Base-by-base conservation (phyloP, 2,113 vertebrate species). In the Chlorocebus sabaeus region DNA sequence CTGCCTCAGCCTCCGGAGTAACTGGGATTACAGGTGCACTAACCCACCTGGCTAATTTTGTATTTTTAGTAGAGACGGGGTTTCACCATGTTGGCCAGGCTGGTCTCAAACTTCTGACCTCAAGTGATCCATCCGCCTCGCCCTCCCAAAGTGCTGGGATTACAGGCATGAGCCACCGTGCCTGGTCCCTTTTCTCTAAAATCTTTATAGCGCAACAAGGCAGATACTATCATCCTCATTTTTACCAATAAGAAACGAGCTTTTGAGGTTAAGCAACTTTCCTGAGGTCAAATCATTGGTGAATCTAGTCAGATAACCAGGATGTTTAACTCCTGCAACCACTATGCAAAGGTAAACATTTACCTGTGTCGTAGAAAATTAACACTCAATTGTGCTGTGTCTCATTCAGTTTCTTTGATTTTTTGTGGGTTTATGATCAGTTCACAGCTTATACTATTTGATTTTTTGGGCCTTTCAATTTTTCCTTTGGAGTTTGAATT, bases 401-500 rank as follows among this genome's bases (percentile, higher is more conserved):
- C 17, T 40, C 61, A 67, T 91, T 84, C 55, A 67, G 79, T 90
- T 90, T 90, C 84, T 84, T 35, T 50, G 68, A 91, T 50, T 80
- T 43, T 92, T 85, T 40, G 50, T 92, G 75, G 95, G 96, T 83
- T 82, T 43, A 75, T 91, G 40, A 82, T 93, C 35, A 45, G 40
- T 80, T 97, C 81, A 93, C 57, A 75, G 4, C 75, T 64, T 40
- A 97, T 59, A 20, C 82, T 93, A 81, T 96, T 95, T 98, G 61
- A 97, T 70, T 85, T 86, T 73, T 40, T 40, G 9, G 9, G 14
- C 52, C 45, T 75, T 1, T 25, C 14, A 52, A 55, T 61, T 97
- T 96, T 96, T 95, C 40, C 96, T 98, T 96, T 97, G 96, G 70
- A 83, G 97, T 98, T 98, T 97, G 90, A 85, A 96, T 96, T 96